Conservation (phyloP, 37 sponge, comb jelly and placozoan genomes). For the Cliona cf. orientalis region DNA sequence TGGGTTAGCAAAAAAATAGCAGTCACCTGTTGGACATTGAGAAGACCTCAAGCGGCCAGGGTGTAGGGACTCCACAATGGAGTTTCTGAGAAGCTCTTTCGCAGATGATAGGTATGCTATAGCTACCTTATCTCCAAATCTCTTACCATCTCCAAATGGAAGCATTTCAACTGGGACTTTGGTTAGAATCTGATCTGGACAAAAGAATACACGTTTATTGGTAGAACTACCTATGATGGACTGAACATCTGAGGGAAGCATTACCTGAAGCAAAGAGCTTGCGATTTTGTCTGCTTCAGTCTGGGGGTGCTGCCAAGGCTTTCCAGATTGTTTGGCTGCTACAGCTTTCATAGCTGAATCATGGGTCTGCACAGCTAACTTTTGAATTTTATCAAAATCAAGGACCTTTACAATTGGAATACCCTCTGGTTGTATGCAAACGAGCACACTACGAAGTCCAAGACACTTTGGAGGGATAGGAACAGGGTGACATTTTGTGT, state of each 20-base stretch:
- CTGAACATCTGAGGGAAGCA: slow-evolving; percentile 30
- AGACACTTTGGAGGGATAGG: slow-evolving; percentile 42
- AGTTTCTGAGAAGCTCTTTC: slow-evolving; percentile 25
- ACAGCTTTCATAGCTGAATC: slow-evolving; percentile 37
- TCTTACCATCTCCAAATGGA: slow-evolving; percentile 12
- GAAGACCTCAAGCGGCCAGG: neutral
- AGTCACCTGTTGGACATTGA: neutral
- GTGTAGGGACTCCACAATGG: slow-evolving; percentile 5
- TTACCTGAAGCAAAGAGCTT: slow-evolving; percentile 3
- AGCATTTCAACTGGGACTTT: slow-evolving; percentile 37
- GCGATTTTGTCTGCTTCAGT: slow-evolving; percentile 24
- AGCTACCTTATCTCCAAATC: slow-evolving; percentile 28
- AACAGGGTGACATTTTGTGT: slow-evolving; percentile 34
- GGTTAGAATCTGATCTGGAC: slow-evolving; percentile 29
- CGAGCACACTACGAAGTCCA: slow-evolving; percentile 1
- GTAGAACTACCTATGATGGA: neutral
- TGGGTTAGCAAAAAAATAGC: slow-evolving; percentile 34
- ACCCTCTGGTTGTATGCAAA: slow-evolving; percentile 6
- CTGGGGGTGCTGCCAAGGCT: slow-evolving; percentile 19
- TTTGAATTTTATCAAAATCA: slow-evolving; percentile 24
- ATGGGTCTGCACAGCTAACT: slow-evolving; percentile 7
- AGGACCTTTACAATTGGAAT: slow-evolving; percentile 10
- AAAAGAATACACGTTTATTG: slow-evolving; percentile 13
- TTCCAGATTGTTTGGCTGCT: slow-evolving; percentile 31
- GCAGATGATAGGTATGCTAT: slow-evolving; percentile 28